phyloP scores from a whole-genome alignment of 2,113 vertebrate genomes.

The Budorcas taxicolor region DNA sequence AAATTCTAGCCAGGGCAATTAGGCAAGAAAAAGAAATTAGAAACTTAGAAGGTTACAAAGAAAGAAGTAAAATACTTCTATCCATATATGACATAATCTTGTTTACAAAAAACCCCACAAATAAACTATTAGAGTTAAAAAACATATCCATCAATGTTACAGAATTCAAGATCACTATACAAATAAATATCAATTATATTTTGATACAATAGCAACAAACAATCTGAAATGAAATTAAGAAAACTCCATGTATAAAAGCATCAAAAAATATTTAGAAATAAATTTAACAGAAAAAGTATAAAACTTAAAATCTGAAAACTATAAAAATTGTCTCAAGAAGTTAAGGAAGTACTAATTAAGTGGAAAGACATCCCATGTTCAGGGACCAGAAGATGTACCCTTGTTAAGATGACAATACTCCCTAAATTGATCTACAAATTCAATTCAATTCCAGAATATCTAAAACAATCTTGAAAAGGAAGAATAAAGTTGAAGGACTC shows the following conservation, averaged over 20 bases:
- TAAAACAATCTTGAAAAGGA: background rate
- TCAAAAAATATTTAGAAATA: slow-evolving; percentile 1
- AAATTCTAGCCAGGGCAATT: background rate
- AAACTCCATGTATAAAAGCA: background rate
- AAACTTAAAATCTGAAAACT: background rate
- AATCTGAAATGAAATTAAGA: background rate
- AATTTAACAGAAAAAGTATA: background rate
- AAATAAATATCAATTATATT: slow-evolving; percentile 1
- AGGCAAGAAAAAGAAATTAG: background rate
- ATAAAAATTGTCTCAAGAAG: background rate
- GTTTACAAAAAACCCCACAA: background rate
- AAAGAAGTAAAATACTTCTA: background rate
- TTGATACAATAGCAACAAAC: background rate
- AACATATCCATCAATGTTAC: background rate
- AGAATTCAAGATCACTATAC: background rate
- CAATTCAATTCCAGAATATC: background rate
- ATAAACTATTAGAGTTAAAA: background rate
- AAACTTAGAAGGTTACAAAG: background rate
- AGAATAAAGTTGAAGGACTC: background rate
- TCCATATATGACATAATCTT: background rate
- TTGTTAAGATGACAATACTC: background rate
- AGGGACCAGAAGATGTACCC: background rate
- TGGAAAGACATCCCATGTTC: background rate
- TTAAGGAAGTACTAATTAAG: background rate
- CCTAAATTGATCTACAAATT: background rate